Evolutionary conservation across 1,140 invertebrate species (phyloP).

Genomic region (Pentalonia nigronervosa): DNA sequence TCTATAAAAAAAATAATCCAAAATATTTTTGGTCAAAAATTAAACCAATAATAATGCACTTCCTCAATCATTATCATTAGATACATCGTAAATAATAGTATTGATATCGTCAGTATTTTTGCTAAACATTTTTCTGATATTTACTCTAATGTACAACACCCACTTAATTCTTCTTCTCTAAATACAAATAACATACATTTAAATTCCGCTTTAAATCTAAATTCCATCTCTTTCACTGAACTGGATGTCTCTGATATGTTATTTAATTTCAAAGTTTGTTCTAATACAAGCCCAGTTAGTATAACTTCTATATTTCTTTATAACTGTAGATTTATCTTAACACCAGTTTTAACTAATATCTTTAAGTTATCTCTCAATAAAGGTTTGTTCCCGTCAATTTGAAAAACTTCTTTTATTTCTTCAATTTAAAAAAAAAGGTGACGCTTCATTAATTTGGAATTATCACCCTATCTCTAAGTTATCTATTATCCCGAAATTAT

Average conservation of each 20-base stretch:
- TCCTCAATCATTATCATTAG: background rate
- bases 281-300: background rate
- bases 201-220: background rate
- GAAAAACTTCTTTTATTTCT: too few relatives aligned
- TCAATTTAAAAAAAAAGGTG: too few relatives aligned
- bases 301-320: background rate
- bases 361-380: too few relatives aligned
- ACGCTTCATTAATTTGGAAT: too few relatives aligned
- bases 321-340: too few relatives aligned
- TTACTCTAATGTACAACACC: background rate
- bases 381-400: too few relatives aligned
- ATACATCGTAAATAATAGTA: background rate
- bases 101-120: background rate
- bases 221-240: background rate
- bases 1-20: background rate
- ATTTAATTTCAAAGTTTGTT: background rate
- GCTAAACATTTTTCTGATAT: background rate
- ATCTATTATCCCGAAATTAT: too few relatives aligned
- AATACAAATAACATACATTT: background rate
- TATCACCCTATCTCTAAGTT: too few relatives aligned
- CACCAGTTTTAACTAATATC: too few relatives aligned
- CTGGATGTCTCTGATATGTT: background rate
- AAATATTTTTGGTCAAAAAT: conserved; percentile 23
- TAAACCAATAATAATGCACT: background rate
- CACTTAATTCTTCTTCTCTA: background rate